A percentile compares a stretch with the other conserved stretches of the same genome.
Evolutionary conservation across 2,888 invertebrate genomes (phyloP).

Genomic region (Amblyjoppa fuscipennis): DNA sequence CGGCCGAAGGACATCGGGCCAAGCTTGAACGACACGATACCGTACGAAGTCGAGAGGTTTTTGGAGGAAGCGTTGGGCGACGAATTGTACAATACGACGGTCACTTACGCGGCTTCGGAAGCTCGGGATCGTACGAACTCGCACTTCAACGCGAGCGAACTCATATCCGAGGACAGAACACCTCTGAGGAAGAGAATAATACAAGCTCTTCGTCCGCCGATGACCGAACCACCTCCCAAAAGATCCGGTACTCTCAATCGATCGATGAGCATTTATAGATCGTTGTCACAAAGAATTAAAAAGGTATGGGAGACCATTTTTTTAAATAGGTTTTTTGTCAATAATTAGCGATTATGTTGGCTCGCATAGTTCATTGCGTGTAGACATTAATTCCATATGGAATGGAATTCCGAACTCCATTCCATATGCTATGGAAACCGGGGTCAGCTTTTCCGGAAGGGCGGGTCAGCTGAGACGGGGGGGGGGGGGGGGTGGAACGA

Average conservation of each 20-base stretch:
- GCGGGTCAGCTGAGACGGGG: no score
- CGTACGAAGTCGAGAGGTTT: slow-evolving; percentile 73
- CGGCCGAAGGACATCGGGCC: neutral
- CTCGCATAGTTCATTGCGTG: no score
- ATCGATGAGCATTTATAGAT: slow-evolving; percentile 70
- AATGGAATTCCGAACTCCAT: no score
- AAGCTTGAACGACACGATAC: slow-evolving; percentile 49
- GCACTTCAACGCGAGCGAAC: slow-evolving; percentile 67
- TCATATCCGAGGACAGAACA: slow-evolving; percentile 69
- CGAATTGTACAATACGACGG: slow-evolving; percentile 70
- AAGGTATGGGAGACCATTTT: slow-evolving; percentile 49
- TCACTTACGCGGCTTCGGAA: slow-evolving; percentile 63
- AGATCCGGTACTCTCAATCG: slow-evolving; percentile 68
- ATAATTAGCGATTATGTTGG: no score
- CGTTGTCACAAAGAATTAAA: slow-evolving; percentile 74
- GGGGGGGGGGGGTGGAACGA: no score
- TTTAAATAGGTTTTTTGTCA: no score
- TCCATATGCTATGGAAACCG: no score
- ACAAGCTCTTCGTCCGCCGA: slow-evolving; percentile 39
- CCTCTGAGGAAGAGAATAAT: slow-evolving; percentile 58
- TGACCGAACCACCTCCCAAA: slow-evolving; percentile 56
- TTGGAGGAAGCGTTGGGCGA: slow-evolving; percentile 75
- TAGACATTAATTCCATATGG: no score
- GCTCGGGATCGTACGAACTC: slow-evolving; percentile 62
- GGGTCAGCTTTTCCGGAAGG: no score